phyloP scores from a whole-genome alignment of 2,797 vertebrate genomes.

The Pagetopsis macropterus region DNA sequence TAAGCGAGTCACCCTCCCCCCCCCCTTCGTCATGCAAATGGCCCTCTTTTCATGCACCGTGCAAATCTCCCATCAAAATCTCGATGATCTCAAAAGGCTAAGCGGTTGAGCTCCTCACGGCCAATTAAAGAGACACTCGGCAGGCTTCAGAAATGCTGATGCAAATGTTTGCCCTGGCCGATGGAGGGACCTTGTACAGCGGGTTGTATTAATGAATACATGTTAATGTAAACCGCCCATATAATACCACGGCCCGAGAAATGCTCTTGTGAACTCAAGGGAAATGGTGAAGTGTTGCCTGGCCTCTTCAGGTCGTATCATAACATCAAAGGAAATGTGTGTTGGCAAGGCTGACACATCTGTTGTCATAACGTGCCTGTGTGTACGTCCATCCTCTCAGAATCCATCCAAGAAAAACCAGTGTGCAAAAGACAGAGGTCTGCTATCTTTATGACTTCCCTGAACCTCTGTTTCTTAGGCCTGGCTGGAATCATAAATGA shows the following conservation, averaged over 20 bases:
- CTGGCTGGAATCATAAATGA: constrained; percentile 40
- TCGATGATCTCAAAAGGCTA: constrained; percentile 50
- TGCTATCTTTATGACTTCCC: constrained; percentile 53
- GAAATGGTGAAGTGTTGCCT: constrained; percentile 19
- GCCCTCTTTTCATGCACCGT: constrained; percentile 45
- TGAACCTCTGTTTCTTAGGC: constrained; percentile 41
- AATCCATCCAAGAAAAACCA: constrained; percentile 31
- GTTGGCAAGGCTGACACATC: constrained; percentile 58
- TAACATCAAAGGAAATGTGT: constrained; percentile 64
- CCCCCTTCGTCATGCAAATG: constrained; percentile 53
- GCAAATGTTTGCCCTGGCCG: constrained; percentile 50
- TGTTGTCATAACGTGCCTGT: constrained; percentile 36
- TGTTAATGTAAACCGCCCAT: constrained; percentile 37
- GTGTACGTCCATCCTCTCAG: constrained; percentile 32
- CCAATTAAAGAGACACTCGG: constrained; percentile 57
- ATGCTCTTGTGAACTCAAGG: constrained; percentile 12
- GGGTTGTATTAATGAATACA: constrained; percentile 56
- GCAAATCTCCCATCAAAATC: constrained; percentile 62
- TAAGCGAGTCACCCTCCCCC: constrained; percentile 28
- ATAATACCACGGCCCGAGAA: constrained; percentile 39
- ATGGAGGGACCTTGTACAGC: constrained; percentile 11
- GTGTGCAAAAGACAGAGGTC: constrained; percentile 31
- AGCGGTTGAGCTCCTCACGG: constrained; percentile 44
- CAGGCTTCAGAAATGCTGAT: constrained; percentile 51
- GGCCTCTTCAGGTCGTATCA: constrained; percentile 42